Percentiles rank a stretch among this genome's conserved stretches.
phyloP scores from a whole-genome alignment of 1,140 invertebrate species.

The Cyclargus thomasi region DNA sequence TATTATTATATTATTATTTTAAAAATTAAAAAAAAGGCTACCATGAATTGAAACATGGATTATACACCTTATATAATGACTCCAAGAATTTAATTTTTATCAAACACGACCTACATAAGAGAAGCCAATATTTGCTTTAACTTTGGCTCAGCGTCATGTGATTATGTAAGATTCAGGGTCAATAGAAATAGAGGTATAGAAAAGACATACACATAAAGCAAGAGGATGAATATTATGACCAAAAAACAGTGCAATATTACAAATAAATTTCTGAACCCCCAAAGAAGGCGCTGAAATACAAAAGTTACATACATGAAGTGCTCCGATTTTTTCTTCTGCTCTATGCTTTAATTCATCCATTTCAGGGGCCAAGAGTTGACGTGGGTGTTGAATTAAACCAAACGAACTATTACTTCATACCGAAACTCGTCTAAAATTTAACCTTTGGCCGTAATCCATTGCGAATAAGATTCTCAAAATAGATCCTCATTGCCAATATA shows the following conservation, averaged over 20 bases:
- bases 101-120: conserved; percentile 1
- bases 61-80: background rate
- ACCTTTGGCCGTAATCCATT: conserved; percentile 66
- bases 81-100: background rate
- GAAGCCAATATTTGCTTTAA: conserved; percentile 7
- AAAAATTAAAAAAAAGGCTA: too few species aligned
- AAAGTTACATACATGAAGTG: conserved; percentile 56
- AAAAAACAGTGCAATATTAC: background rate
- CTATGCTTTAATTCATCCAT: conserved; percentile 64
- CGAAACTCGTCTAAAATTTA: conserved; percentile 52
- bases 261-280: background rate
- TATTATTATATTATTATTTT: too few species aligned
- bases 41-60: too few species aligned
- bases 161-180: conserved; percentile 57
- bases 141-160: conserved; percentile 19
- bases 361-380: conserved; percentile 36
- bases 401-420: conserved; percentile 47
- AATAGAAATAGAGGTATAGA: conserved; percentile 5
- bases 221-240: background rate
- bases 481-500: conserved; percentile 46
- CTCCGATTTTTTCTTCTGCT: conserved; percentile 60
- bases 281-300: background rate
- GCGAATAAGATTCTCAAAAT: conserved; percentile 61
- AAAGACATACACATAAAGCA: background rate
- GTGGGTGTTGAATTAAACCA: conserved; percentile 36